phyloP scores from a whole-genome alignment of 2,888 invertebrate genomes.

The Itoplectis maculator region DNA sequence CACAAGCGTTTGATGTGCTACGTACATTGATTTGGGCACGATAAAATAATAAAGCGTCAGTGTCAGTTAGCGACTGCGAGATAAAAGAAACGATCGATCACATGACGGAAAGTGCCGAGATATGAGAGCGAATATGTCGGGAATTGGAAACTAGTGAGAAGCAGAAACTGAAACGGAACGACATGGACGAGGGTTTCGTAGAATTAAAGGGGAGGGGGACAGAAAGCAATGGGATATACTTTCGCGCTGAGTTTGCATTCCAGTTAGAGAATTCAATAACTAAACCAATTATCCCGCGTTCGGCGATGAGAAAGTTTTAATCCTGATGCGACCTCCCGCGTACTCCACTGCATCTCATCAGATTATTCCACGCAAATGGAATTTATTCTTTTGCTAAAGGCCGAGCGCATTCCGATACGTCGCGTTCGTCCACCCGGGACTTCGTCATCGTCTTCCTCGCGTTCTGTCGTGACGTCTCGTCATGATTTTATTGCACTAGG shows the following conservation, averaged over 20 bases:
- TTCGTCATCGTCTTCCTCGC: slow-evolving; percentile 36
- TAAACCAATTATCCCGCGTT: slow-evolving; percentile 79
- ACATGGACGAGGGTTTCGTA: slow-evolving; percentile 15
- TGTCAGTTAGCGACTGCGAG: background rate
- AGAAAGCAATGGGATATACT: slow-evolving; percentile 66
- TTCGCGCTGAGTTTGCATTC: slow-evolving; percentile 73
- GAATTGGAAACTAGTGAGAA: slow-evolving; percentile 50
- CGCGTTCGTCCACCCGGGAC: slow-evolving; percentile 1
- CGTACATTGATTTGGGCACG: background rate
- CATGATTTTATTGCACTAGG: slow-evolving; percentile 16
- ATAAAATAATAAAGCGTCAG: background rate
- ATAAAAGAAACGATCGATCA: background rate
- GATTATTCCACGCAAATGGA: slow-evolving; percentile 65
- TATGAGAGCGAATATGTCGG: slow-evolving; percentile 38
- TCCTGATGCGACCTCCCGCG: slow-evolving; percentile 66
- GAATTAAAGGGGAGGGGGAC: slow-evolving; percentile 52
- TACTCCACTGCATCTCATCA: slow-evolving; percentile 46
- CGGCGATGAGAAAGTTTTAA: slow-evolving; percentile 80
- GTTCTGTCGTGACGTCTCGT: slow-evolving; percentile 23
- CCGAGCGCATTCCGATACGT: slow-evolving; percentile 14
- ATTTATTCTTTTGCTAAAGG: slow-evolving; percentile 73
- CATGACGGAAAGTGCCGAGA: slow-evolving; percentile 4
- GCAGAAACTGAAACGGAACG: slow-evolving; percentile 41
- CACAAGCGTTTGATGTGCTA: background rate
- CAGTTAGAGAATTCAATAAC: slow-evolving; percentile 78